Percentiles rank a stretch among this genome's conserved stretches.
phyloP scores from a whole-genome alignment of 2,797 vertebrate species.

The Tangara arthus region DNA sequence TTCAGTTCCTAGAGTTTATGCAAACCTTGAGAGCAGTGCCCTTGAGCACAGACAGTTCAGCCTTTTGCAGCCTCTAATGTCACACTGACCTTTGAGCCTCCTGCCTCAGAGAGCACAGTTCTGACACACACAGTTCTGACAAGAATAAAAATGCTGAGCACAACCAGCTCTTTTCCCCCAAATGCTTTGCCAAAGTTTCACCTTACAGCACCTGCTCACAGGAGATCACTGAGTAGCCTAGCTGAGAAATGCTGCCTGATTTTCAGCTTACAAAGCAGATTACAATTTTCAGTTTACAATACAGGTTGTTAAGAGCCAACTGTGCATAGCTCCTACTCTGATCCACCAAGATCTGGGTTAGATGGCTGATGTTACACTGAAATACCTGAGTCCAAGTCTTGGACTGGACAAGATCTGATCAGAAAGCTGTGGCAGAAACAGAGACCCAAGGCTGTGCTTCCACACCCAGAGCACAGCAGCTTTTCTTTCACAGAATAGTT shows the following conservation, averaged over 20 bases:
- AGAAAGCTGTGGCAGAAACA: not conserved
- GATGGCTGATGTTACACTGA: not conserved
- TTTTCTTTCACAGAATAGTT: not conserved
- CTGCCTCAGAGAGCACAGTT: not conserved
- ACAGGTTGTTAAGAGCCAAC: not conserved
- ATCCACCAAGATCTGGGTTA: not conserved
- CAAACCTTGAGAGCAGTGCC: not conserved
- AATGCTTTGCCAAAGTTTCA: not conserved
- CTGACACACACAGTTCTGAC: not conserved
- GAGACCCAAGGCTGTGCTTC: not conserved
- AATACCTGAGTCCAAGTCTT: not conserved
- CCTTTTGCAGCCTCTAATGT: not conserved
- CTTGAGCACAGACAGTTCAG: not conserved
- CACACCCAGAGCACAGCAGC: not conserved
- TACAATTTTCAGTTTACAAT: not conserved
- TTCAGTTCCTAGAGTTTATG: not conserved
- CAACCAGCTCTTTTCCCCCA: not conserved
- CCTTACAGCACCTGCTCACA: not conserved
- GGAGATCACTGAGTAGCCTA: not conserved
- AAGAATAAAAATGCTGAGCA: not conserved
- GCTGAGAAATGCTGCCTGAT: not conserved
- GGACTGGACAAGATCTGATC: not conserved
- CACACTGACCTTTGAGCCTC: not conserved
- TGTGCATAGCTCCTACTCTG: not conserved
- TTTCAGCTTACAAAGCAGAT: not conserved